Conservation (phyloP, 2,113 vertebrate species). For the Zootoca vivipara region DNA sequence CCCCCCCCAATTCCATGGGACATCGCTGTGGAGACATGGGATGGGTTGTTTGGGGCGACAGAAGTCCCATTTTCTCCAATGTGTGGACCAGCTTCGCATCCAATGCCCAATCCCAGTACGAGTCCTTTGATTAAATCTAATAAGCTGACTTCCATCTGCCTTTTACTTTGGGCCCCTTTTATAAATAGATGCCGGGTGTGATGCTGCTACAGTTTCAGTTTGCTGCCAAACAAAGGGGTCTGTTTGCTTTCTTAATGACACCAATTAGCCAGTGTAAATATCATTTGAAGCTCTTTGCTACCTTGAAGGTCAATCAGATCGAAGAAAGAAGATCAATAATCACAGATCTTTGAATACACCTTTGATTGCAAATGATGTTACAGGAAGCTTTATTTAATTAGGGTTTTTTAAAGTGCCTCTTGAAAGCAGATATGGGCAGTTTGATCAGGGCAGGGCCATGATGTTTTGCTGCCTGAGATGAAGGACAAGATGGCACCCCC, state of each 20-base stretch:
- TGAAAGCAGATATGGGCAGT: background rate
- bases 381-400: background rate
- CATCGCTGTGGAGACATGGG: background rate
- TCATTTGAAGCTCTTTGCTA: background rate
- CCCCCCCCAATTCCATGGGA: too few relatives aligned
- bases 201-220: conserved; percentile 16
- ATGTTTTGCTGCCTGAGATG: too few relatives aligned
- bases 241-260: conserved; percentile 40
- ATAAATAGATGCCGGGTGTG: background rate
- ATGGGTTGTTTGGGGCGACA: background rate
- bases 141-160: background rate
- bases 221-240: background rate
- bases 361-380: background rate
- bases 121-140: background rate
- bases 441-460: background rate
- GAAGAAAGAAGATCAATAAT: background rate
- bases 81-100: background rate
- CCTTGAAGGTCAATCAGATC: background rate
- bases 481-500: too few relatives aligned
- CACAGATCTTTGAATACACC: background rate
- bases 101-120: background rate
- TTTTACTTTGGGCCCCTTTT: background rate
- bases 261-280: background rate
- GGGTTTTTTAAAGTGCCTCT: background rate
- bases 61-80: background rate